A percentile compares a stretch with the other conserved stretches of the same genome.
Conservation (phyloP, 2,113 vertebrate genomes). For the Conger conger region DNA sequence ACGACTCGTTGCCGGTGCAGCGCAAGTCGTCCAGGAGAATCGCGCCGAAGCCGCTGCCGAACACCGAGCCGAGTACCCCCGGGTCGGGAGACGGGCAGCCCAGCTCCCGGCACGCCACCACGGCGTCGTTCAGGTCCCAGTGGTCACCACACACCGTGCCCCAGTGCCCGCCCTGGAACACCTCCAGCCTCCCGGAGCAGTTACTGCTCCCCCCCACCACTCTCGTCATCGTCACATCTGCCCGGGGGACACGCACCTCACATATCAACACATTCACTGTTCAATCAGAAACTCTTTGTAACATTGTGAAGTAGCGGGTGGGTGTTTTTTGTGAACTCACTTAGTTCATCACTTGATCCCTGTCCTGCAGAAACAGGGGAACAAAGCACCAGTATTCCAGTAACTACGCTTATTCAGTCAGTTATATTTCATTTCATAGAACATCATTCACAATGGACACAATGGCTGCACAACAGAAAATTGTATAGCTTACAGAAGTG, state of each 20-base stretch:
- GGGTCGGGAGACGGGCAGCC: not conserved
- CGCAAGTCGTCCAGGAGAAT: conserved; percentile 1
- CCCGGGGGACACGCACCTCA: not conserved
- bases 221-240: not conserved
- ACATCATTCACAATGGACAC: no score
- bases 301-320: not conserved
- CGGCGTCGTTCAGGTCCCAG: not conserved
- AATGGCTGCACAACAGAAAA: no score
- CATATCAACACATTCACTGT: no score
- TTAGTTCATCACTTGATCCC: not conserved
- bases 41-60: not conserved
- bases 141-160: not conserved
- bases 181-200: conserved; percentile 13
- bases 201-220: not conserved
- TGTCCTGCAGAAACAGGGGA: not conserved
- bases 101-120: not conserved
- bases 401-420: no score
- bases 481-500: no score
- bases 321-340: not conserved
- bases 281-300: not conserved
- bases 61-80: not conserved
- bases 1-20: not conserved
- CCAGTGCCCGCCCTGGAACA: conserved; percentile 9
- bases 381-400: not conserved
- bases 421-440: no score